Evolutionary conservation across 2,113 vertebrate species (phyloP), one percentile per base, ranked within the genome.

Genomic region (Dasyprocta punctata): DNA sequence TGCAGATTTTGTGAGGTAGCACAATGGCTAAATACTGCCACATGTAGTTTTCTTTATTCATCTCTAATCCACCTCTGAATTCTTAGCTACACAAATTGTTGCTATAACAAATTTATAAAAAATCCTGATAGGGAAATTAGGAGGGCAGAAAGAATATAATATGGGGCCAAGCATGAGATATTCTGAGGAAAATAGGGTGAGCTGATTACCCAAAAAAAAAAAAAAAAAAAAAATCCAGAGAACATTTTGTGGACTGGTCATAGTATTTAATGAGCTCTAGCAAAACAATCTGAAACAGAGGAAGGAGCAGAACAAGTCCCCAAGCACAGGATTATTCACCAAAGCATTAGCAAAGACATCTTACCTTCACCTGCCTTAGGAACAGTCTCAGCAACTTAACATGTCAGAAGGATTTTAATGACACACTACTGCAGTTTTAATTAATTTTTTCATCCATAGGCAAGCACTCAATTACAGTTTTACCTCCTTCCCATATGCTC

Each of bases 381-480:
- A 89, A 56, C 8, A 33, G n/a, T 56, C n/a, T 93, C 82, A 61
- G 7, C 86, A 28, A 95, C 97, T 97, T 94, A 96, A 67, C 69
- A 95, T 75, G 52, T 91, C 84, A 84, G 63, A 95, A 63, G 69
- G 65, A 97, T 86, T 98, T 98, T 97, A 94, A 89, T 96, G 85
- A 82, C 94, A 65, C 87, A 95, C 86, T 95, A 65, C 8, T 96
- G 82, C 38, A 38, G 24, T 94, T 97, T 98, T 96, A 97, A 98
- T 97, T 97, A 97, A 75, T 87, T 71, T 97, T 96, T 97, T 82
- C 93, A 98, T 95, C 61, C 91, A 94, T 88, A 97, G 92, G 65
- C 54, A 97, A 96, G 33, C 0, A 89, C 30, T 67, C 73, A 97
- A 69, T 98, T 98, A 96, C 95, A 95, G 19, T 2, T 92, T 96